These are phyloP conservation scores for Sardinella longiceps DNA, from an alignment of 2,797 vertebrate genomes.

Conservation along the genomic window DNA sequence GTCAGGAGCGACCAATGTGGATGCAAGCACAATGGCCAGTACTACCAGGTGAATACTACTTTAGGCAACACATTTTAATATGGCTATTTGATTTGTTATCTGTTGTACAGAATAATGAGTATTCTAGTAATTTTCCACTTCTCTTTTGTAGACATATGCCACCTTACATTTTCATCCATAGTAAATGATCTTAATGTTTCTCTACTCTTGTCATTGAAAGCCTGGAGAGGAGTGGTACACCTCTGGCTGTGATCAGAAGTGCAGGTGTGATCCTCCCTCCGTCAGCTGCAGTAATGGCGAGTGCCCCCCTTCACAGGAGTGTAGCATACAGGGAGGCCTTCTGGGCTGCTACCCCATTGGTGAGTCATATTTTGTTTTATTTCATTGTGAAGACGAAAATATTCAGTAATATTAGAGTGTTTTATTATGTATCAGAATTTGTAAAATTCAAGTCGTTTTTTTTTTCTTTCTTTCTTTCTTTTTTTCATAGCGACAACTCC, in stretches of 20 bases:
- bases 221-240: slow-evolving; percentile 74
- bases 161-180: background rate
- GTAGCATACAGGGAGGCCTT: slow-evolving; percentile 68
- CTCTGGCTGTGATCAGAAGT: slow-evolving; percentile 72
- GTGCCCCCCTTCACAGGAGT: slow-evolving; percentile 70
- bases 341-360: slow-evolving; percentile 76
- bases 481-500: background rate
- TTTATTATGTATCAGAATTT: background rate
- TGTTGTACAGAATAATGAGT: too few relatives aligned
- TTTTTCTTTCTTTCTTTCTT: too few relatives aligned
- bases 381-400: background rate
- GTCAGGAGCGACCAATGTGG: slow-evolving; percentile 66
- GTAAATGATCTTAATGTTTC: background rate
- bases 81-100: too few relatives aligned
- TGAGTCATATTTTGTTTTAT: slow-evolving; percentile 53
- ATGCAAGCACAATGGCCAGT: slow-evolving; percentile 66
- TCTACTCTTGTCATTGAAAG: slow-evolving; percentile 55
- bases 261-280: slow-evolving; percentile 66
- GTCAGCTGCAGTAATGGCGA: slow-evolving; percentile 60
- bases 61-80: too few relatives aligned
- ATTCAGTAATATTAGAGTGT: background rate
- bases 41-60: slow-evolving; percentile 68
- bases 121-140: too few relatives aligned
- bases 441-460: background rate
- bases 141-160: background rate